Evolutionary conservation across 2,888 invertebrate species (phyloP).

Genomic region (Subacronicta megacephala): DNA sequence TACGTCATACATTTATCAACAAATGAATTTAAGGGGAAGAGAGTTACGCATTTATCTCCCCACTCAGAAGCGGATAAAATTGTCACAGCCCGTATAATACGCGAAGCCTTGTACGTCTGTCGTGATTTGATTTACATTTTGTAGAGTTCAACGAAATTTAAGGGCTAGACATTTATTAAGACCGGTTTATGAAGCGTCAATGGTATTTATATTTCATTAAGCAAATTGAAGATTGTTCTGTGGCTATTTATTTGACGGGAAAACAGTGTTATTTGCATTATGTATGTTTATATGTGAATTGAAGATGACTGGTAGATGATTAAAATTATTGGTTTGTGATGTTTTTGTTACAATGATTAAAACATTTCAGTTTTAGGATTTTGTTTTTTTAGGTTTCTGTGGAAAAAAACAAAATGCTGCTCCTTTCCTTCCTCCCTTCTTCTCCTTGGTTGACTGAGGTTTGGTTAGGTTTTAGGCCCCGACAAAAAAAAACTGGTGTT

Average conservation of each 20-base stretch:
- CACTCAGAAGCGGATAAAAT: conserved; percentile 33
- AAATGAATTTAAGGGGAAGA: conserved; percentile 43
- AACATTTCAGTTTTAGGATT: too few species aligned
- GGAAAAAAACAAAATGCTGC: too few species aligned
- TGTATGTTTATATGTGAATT: too few species aligned
- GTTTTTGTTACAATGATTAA: too few species aligned
- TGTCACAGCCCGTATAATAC: conserved; percentile 19
- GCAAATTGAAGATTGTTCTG: conserved; percentile 10
- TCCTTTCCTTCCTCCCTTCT: too few species aligned
- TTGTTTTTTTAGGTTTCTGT: too few species aligned
- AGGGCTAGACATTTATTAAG: conserved; percentile 2
- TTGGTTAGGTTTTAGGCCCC: too few species aligned
- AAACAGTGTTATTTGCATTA: background rate
- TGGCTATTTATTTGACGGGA: background rate
- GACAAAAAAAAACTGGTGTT: too few species aligned
- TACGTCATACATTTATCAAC: conserved; percentile 35
- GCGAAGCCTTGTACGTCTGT: conserved; percentile 12
- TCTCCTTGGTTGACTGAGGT: too few species aligned
- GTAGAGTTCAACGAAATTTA: conserved; percentile 19
- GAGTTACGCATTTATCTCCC: conserved; percentile 39
- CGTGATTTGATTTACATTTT: conserved; percentile 41
- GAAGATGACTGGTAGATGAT: too few species aligned
- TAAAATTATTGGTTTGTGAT: too few species aligned
- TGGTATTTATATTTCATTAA: conserved; percentile 15
- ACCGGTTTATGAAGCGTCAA: conserved; percentile 18